Conservation (phyloP, 2,888 invertebrate genomes). For the Rotaria macrura region DNA sequence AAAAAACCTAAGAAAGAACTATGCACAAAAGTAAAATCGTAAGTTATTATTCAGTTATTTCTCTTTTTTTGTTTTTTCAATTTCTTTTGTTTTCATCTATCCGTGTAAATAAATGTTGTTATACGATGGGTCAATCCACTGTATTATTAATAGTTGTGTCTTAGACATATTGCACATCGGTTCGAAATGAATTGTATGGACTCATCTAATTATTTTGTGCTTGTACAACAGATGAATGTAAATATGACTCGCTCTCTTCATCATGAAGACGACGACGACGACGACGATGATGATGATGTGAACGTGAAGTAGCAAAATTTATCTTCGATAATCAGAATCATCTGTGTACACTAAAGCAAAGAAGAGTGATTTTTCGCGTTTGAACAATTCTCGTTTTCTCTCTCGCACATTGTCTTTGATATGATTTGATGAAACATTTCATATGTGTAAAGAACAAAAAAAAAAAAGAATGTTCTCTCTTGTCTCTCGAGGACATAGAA, state of each 20-base stretch:
- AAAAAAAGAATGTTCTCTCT: neutral
- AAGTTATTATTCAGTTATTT: neutral
- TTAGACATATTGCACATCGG: neutral
- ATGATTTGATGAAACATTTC: neutral
- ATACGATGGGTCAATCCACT: neutral
- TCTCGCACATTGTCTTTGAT: neutral
- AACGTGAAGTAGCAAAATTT: neutral
- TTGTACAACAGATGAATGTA: neutral
- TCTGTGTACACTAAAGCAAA: neutral
- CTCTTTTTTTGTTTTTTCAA: too few relatives aligned
- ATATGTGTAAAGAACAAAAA: neutral
- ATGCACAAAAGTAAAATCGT: neutral
- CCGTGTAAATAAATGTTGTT: neutral
- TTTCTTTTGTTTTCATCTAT: neutral
- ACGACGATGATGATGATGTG: neutral
- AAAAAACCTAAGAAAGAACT: too few relatives aligned
- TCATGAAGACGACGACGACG: too few relatives aligned
- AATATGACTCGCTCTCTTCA: neutral
- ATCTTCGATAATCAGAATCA: neutral
- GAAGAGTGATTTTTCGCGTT: neutral
- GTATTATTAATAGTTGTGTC: neutral
- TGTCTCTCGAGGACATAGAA: conserved; percentile 12
- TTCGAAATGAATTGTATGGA: neutral
- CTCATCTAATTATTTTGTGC: neutral
- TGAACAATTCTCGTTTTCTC: neutral